Percentiles rank a stretch among this genome's conserved stretches.
Evolutionary conservation across 2,888 invertebrate genomes (phyloP).

Genomic region (Smittia aterrima): DNA sequence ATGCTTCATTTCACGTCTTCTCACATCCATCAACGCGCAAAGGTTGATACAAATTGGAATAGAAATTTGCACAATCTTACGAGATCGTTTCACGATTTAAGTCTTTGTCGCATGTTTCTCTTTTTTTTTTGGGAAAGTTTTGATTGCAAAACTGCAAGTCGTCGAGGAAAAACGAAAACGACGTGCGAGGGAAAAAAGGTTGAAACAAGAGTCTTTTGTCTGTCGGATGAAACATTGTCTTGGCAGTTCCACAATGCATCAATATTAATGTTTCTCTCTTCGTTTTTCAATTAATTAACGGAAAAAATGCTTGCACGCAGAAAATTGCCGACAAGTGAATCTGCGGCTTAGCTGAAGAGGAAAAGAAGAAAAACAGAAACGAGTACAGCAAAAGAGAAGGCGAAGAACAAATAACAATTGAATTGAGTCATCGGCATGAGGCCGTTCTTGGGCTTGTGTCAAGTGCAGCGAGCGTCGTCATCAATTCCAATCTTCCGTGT

Average conservation of each 20-base stretch:
- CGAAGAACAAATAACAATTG: conserved; percentile 1
- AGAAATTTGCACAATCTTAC: background rate
- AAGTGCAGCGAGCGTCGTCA: background rate
- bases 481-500: background rate
- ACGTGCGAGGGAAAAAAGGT: background rate
- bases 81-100: no score
- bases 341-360: background rate
- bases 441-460: conserved; percentile 8
- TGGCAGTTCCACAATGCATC: background rate
- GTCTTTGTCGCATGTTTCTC: background rate
- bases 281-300: background rate
- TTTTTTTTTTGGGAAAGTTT: background rate
- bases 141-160: background rate
- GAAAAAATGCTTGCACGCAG: conserved; percentile 1
- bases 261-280: background rate
- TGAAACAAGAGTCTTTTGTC: background rate
- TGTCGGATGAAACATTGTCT: conserved; percentile 1
- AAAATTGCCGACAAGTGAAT: conserved; percentile 1
- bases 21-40: background rate
- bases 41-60: background rate
- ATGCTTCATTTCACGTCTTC: background rate
- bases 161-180: background rate
- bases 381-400: background rate
- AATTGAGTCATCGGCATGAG: background rate
- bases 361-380: background rate